phyloP scores from a whole-genome alignment of 2,113 vertebrate genomes.

The Pica pica region DNA sequence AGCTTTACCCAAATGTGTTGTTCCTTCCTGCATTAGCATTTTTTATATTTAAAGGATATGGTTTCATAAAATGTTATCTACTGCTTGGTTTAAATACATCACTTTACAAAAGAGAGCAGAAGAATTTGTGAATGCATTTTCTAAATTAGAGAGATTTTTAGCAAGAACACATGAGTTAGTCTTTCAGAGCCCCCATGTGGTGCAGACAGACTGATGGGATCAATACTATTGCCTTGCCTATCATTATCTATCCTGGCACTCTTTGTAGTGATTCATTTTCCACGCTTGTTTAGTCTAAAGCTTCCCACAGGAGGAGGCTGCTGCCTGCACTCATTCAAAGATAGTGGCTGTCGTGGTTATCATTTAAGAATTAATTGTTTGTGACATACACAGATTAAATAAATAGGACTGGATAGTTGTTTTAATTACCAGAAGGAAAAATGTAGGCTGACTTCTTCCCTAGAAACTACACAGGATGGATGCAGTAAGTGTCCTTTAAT shows the following conservation, averaged over 20 bases:
- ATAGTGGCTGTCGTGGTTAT: neutral
- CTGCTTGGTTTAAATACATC: neutral
- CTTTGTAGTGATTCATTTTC: neutral
- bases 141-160: neutral
- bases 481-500: neutral
- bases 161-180: neutral
- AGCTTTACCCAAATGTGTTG: neutral
- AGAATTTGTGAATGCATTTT: neutral
- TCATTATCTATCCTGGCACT: neutral
- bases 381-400: neutral
- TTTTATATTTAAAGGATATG: neutral
- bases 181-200: neutral
- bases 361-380: conserved; percentile 15
- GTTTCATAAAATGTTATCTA: neutral
- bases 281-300: neutral
- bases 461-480: neutral
- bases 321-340: neutral
- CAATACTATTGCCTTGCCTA: neutral
- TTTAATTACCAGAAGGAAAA: neutral
- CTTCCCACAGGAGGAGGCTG: neutral
- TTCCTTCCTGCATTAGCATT: neutral
- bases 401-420: neutral
- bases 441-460: neutral
- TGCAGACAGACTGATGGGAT: neutral
- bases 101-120: neutral